phyloP scores from a whole-genome alignment of 2,113 vertebrate genomes.

The Podilymbus podiceps region DNA sequence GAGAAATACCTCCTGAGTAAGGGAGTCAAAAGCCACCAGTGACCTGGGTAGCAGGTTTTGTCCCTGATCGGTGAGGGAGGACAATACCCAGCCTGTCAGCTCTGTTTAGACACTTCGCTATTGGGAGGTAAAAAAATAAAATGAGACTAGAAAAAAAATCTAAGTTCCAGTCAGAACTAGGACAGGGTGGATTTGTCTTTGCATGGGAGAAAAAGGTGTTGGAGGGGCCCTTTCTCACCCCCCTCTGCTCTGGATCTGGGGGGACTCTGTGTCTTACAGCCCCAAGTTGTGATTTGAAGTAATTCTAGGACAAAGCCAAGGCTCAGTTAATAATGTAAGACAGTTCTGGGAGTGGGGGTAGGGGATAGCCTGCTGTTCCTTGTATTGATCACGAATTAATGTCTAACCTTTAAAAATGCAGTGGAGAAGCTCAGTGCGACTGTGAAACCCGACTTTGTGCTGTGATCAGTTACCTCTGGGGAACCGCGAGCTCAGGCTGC shows the following conservation, averaged over 20 bases:
- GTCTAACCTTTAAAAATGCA: slow-evolving; percentile 66
- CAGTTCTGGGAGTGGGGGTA: not conserved
- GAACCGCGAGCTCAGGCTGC: not conserved
- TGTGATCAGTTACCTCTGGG: slow-evolving; percentile 57
- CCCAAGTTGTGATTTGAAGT: not conserved
- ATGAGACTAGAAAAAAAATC: not conserved
- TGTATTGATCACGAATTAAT: slow-evolving; percentile 72
- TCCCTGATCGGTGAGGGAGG: not conserved
- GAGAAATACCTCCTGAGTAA: not conserved
- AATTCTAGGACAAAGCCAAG: slow-evolving; percentile 11
- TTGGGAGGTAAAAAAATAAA: not conserved
- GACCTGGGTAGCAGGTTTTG: not conserved
- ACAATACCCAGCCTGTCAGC: not conserved
- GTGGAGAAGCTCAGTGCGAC: slow-evolving; percentile 17
- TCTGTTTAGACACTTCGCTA: not conserved
- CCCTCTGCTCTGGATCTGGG: not conserved
- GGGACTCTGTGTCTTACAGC: not conserved
- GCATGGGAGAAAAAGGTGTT: not conserved
- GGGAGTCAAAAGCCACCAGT: not conserved
- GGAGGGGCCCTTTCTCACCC: not conserved
- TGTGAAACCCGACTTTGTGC: slow-evolving; percentile 41
- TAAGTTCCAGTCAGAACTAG: not conserved
- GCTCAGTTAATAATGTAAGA: slow-evolving; percentile 41
- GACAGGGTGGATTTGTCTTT: not conserved
- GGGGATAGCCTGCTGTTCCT: slow-evolving; percentile 32